Evolutionary conservation across 2,113 vertebrate genomes (phyloP), one percentile per base, ranked within the genome.

Genomic region (Telmatochromis brichardi): DNA sequence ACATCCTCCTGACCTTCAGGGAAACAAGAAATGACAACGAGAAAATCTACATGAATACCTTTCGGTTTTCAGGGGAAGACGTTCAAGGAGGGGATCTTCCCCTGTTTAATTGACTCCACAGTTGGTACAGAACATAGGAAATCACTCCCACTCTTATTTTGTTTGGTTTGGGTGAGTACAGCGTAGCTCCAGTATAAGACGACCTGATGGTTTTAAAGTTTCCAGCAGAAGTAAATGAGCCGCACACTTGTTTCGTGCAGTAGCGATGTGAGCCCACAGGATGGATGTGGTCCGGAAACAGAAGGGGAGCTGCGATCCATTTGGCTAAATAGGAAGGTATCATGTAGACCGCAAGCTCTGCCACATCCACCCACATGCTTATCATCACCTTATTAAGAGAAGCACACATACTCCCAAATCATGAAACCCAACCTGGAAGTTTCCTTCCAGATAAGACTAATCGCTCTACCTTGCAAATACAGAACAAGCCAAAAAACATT

Each of bases 361-460:
- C 82, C 87, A 92, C 90, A 83, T 90, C 86, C 92, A 81, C 95
- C 93, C 87, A 92, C 94, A 78, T 33, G 65, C 85, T 63, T 86
- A 88, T 94, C 92, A 92, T 90, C 88, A 82, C 81, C 68, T 89
- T 88, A 90, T 80, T 91, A 91, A 88, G 55, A 85, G 63, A 68
- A 45, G 50, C 31, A 90, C 65, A 88, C 60, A 51, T 54, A 88
- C 21, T 94, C 94, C 90, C 79, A 84, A 87, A 91, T 81, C 81
- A 88, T 73, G 37, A 92, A 91, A 94, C 78, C 80, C 17, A 73
- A 90, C 10, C 28, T 45, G 15, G 4, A 85, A 19, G 80, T 80
- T 92, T 92, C 80, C 84, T 31, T 85, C 35, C 73, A 71, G 55
- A 87, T 76, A 76, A 89, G 11, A 45, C 55, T 92, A 86, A 93